These are phyloP conservation scores for Cheilosia vernalis DNA, from an alignment of 2,888 invertebrate species.

Conservation along the genomic window DNA sequence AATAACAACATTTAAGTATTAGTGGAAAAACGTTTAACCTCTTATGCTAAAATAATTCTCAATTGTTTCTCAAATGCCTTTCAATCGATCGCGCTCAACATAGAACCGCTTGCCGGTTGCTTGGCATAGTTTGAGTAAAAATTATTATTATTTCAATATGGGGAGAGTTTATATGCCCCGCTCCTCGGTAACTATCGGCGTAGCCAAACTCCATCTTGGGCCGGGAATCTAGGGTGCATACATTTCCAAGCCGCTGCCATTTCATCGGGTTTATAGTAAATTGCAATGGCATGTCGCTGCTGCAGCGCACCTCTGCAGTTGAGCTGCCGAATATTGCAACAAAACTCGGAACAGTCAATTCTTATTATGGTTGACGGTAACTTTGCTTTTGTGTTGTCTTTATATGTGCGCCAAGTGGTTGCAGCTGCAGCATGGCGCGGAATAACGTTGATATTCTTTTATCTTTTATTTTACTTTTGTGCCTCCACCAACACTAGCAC, in stretches of 20 bases:
- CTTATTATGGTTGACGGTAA: constrained; percentile 63
- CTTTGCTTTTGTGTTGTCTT: constrained; percentile 45
- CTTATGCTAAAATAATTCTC: constrained; percentile 69
- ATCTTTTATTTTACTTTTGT: constrained; percentile 30
- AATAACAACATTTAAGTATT: constrained; percentile 41
- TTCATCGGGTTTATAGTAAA: constrained; percentile 46
- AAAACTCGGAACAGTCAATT: constrained; percentile 54
- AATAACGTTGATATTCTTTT: constrained; percentile 61
- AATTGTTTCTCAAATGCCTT: constrained; percentile 72
- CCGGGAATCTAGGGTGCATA: constrained; percentile 66
- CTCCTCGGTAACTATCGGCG: neutral
- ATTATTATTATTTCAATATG: constrained; percentile 71
- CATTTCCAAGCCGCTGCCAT: constrained; percentile 51
- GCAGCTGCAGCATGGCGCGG: constrained; percentile 44
- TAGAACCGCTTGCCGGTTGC: constrained; percentile 14
- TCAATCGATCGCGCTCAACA: constrained; percentile 52
- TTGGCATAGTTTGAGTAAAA: constrained; percentile 52
- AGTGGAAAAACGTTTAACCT: constrained; percentile 61
- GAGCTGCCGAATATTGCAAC: constrained; percentile 57
- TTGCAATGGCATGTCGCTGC: constrained; percentile 55
- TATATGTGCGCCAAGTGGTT: constrained; percentile 45
- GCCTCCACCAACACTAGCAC: neutral
- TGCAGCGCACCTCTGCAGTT: constrained; percentile 12
- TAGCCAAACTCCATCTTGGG: constrained; percentile 61
- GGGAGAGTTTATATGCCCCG: constrained; percentile 37